These are phyloP conservation scores for Piscicola geometra DNA, from an alignment of 2,888 invertebrate genomes.

Conservation along the genomic window DNA sequence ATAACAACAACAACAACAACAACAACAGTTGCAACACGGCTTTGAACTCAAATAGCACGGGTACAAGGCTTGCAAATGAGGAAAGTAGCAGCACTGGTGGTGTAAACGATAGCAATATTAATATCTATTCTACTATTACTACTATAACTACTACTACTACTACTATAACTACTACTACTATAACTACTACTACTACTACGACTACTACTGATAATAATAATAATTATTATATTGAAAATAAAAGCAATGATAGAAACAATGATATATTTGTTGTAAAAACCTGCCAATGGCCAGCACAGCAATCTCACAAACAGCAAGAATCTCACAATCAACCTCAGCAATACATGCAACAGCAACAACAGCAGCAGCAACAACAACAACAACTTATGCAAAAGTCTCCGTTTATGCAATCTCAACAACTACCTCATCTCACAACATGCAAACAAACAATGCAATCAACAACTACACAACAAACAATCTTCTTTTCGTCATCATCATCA, in stretches of 20 bases:
- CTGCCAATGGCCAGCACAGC: background rate
- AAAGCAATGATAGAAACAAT: background rate
- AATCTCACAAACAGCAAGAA: background rate
- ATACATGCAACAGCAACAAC: background rate
- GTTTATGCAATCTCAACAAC: too few relatives aligned
- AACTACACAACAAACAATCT: background rate
- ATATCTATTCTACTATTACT: too few relatives aligned
- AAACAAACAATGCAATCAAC: too few relatives aligned
- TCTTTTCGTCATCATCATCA: too few relatives aligned
- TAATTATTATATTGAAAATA: background rate
- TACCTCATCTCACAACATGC: too few relatives aligned
- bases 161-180: too few relatives aligned
- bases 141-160: too few relatives aligned
- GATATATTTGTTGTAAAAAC: background rate
- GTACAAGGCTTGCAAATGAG: background rate
- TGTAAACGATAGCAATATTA: too few relatives aligned
- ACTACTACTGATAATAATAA: too few relatives aligned
- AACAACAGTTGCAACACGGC: background rate
- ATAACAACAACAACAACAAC: constrained; percentile 6
- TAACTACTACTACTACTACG: too few relatives aligned
- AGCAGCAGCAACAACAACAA: background rate
- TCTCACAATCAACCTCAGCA: background rate
- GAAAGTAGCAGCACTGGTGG: too few relatives aligned
- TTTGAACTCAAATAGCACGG: background rate
- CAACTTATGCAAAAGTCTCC: too few relatives aligned